A percentile compares a stretch with the other conserved stretches of the same genome.
Evolutionary conservation across 2,113 vertebrate genomes (phyloP).

Genomic region (Hippotragus niger): DNA sequence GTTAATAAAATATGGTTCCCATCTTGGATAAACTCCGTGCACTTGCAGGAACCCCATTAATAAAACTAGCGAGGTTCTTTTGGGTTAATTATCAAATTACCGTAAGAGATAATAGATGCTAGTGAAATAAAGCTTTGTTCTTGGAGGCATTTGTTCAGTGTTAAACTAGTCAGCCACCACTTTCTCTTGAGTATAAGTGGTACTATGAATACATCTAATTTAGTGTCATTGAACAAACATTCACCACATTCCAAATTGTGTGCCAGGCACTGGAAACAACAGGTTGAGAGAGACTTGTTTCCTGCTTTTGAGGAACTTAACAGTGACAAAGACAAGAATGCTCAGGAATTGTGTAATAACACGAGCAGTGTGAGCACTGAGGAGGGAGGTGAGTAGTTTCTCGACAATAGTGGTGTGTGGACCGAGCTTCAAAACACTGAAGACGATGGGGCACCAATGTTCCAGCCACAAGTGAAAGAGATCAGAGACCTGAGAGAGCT

Average conservation of each 20-base stretch:
- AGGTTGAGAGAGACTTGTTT: neutral
- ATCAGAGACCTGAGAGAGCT: neutral
- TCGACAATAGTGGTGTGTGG: rapidly evolving
- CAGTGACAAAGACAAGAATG: neutral
- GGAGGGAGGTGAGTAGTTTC: neutral
- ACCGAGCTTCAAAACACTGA: neutral
- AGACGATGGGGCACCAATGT: no score
- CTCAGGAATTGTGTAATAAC: neutral
- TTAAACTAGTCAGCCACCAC: neutral
- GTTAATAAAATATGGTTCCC: neutral
- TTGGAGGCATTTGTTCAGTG: neutral
- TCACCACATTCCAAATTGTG: neutral
- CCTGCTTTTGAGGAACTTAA: neutral
- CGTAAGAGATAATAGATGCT: neutral
- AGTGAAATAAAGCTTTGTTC: neutral
- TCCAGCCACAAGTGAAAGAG: neutral
- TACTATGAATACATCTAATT: neutral
- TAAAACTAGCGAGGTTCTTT: neutral
- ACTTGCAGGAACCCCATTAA: neutral
- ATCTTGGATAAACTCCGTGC: neutral
- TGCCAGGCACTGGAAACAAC: neutral
- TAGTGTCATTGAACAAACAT: neutral
- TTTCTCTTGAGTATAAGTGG: neutral
- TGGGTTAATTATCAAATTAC: neutral
- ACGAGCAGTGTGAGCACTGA: neutral